Percentiles rank a stretch among this genome's conserved stretches.
phyloP scores from a whole-genome alignment of 2,113 vertebrate genomes.

The Hyaena hyaena region DNA sequence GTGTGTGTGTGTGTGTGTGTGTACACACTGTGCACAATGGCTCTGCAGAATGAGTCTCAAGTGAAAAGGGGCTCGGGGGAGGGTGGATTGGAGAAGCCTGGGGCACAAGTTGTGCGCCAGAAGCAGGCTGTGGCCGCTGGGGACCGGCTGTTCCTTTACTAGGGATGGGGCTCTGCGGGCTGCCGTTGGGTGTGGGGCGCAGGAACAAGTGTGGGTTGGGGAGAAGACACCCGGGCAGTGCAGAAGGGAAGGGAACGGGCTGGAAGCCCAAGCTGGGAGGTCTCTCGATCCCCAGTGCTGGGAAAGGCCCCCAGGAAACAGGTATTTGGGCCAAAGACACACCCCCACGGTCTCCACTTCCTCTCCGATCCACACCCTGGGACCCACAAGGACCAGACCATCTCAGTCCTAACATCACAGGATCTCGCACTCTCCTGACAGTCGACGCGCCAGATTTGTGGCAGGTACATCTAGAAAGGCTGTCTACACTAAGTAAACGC shows the following conservation, averaged over 20 bases:
- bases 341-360: background rate
- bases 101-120: background rate
- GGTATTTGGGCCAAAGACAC: background rate
- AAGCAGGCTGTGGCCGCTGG: background rate
- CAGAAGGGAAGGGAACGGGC: background rate
- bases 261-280: background rate
- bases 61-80: too few relatives aligned
- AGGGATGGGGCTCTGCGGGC: background rate
- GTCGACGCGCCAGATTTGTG: background rate
- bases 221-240: background rate
- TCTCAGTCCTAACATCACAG: too few relatives aligned
- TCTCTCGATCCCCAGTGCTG: background rate
- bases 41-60: background rate
- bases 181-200: background rate
- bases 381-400: background rate
- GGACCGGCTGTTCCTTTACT: too few relatives aligned
- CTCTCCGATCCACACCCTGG: background rate
- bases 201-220: background rate
- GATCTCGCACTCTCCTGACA: accelerated
- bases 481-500: background rate
- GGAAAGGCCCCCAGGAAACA: background rate
- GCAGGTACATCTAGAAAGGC: background rate
- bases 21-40: too few relatives aligned
- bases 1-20: too few relatives aligned
- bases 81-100: background rate